Evolutionary conservation across 2,888 invertebrate species (phyloP).

Genomic region (Atethmia centrago): DNA sequence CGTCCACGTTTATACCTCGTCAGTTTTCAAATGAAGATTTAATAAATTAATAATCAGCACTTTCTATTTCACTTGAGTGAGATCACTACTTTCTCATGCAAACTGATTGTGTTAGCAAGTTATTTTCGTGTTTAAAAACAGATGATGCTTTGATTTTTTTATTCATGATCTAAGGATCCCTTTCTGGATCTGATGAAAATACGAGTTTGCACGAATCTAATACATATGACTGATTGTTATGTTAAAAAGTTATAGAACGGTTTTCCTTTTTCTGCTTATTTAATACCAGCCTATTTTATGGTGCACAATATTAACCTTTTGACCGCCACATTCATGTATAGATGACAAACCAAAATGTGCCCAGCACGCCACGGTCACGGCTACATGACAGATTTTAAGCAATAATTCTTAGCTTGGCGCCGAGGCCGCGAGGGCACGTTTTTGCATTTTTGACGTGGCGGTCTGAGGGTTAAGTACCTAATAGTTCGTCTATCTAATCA

Average conservation of each 20-base stretch:
- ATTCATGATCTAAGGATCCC: too few relatives aligned
- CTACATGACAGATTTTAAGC: too few relatives aligned
- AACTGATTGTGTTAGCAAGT: constrained; percentile 2
- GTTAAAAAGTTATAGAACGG: background rate
- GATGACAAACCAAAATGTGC: too few relatives aligned
- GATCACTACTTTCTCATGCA: constrained; percentile 36
- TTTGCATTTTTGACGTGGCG: too few relatives aligned
- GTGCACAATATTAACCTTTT: background rate
- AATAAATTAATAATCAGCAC: constrained; percentile 37
- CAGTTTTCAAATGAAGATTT: constrained; percentile 37
- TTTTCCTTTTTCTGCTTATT: background rate
- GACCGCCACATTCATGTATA: too few relatives aligned
- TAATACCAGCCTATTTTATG: background rate
- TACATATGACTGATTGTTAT: background rate
- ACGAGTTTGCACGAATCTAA: too few relatives aligned
- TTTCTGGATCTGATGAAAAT: too few relatives aligned
- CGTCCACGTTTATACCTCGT: background rate
- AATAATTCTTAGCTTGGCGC: too few relatives aligned
- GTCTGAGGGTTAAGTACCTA: too few relatives aligned
- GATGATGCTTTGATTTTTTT: too few relatives aligned
- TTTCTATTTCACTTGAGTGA: constrained; percentile 46
- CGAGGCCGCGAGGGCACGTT: too few relatives aligned
- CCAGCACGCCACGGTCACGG: too few relatives aligned
- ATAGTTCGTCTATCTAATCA: background rate
- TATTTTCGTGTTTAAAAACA: constrained; percentile 1